Evolutionary conservation across 2,797 vertebrate species (phyloP).

Genomic region (Cuniculus paca): DNA sequence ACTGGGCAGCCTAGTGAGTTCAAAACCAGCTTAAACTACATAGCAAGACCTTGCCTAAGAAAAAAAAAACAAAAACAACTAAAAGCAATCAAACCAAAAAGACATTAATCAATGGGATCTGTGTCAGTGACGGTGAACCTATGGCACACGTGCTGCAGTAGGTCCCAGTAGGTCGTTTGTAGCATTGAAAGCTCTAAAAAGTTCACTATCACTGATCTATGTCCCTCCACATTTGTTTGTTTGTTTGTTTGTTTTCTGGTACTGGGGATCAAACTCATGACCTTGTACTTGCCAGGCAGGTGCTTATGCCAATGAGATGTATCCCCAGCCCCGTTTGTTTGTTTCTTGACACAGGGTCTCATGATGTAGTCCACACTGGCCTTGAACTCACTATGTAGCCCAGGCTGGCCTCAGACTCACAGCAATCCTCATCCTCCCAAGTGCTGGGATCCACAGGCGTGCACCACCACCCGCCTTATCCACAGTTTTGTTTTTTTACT

Average conservation of each 20-base stretch:
- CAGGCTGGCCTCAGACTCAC: background rate
- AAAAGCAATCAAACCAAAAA: background rate
- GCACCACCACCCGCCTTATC: background rate
- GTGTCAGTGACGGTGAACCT: background rate
- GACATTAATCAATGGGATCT: background rate
- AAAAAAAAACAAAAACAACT: background rate
- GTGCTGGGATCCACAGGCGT: background rate
- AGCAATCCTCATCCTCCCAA: background rate
- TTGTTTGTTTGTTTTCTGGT: too few species aligned
- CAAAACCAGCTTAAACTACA: background rate
- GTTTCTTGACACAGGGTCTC: background rate
- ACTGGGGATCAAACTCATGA: too few species aligned
- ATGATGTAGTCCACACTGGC: background rate
- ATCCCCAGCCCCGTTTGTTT: too few species aligned
- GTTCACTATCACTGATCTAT: too few species aligned
- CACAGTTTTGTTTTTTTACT: background rate
- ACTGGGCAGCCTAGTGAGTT: background rate
- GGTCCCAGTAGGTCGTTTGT: background rate
- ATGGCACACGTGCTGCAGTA: background rate
- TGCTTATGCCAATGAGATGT: too few species aligned
- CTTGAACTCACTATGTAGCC: background rate
- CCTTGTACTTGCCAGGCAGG: too few species aligned
- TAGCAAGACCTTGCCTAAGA: background rate
- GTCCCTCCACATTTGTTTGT: background rate
- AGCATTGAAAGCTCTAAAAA: background rate